Evolutionary conservation across 2,888 invertebrate genomes (phyloP), one percentile per base, ranked within the genome.

Genomic region (Drosophila pullipes): DNA sequence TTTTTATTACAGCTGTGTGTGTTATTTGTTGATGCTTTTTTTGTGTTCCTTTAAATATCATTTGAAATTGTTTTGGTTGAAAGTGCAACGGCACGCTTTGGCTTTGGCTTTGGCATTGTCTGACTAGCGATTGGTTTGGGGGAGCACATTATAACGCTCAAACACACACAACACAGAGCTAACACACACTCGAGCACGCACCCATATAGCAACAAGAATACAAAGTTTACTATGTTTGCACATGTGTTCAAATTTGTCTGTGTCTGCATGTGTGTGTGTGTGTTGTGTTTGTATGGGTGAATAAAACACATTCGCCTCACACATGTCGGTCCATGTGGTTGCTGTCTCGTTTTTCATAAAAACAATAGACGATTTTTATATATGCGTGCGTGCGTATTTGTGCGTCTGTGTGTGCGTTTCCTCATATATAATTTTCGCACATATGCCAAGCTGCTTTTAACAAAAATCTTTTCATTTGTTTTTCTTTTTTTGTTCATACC

Each of bases 41-140:
- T 30, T 52, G 52, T 37, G 52, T 37, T 59, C 5, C 65, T 61
- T 50, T 67, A 82, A 78, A 86, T 76, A 84, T 85, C 76, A 83
- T 81, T 84, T 85, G 73, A 89, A 86, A 85, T 88, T 86, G 85
- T 88, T 88, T 82, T 77, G 76, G 78, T 74, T 76, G 70, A 55
- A 88, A 77, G 85, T 85, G 85, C 83, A 88, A 68, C 77, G 72
- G 76, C 86, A 84, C 78, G 86, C 84, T 75, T 76, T 67, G 66
- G 54, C 82, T 76, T 76, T 67, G 66, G 54, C 83, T 76, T 69
- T 78, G 84, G 76, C 82, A 86, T 86, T 84, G 86, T 78, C 69
- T 60, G 70, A 63, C 62, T 66, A n/a, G n/a, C 37, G 50, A 41
- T 41, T 63, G 57, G 44, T 49, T 37, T 53, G 41, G 44, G 18